A percentile compares a stretch with the other conserved stretches of the same genome.
phyloP scores from a whole-genome alignment of 2,113 vertebrate genomes.

The Forbesichthys papilliferus region DNA sequence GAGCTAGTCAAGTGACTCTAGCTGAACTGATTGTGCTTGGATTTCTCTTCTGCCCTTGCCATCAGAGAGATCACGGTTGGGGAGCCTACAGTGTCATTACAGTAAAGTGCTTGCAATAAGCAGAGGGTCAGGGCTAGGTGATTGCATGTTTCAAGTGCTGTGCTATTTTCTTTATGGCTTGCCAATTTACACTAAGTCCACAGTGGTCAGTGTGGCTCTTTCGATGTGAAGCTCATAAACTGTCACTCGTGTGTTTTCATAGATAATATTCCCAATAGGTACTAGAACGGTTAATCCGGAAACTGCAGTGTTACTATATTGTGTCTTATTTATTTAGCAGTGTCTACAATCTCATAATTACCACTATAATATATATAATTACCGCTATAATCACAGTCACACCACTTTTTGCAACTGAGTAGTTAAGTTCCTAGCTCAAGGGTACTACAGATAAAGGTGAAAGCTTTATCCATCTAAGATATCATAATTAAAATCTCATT shows the following conservation, averaged over 20 bases:
- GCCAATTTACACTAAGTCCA: not conserved
- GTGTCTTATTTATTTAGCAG: too few species aligned
- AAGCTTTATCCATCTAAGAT: too few species aligned
- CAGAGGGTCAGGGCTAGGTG: conserved; percentile 43
- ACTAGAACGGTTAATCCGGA: too few species aligned
- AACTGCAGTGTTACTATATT: too few species aligned
- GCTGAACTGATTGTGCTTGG: conserved; percentile 51
- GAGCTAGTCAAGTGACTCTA: conserved; percentile 47
- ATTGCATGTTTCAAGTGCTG: not conserved
- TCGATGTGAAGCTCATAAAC: not conserved
- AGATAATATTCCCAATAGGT: not conserved
- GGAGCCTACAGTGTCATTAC: conserved; percentile 36
- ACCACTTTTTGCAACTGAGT: too few species aligned
- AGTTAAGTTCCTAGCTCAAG: not conserved
- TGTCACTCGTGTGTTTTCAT: not conserved
- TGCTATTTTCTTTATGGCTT: conserved; percentile 13
- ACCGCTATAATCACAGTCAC: too few species aligned
- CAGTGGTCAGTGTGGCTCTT: not conserved
- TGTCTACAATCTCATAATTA: too few species aligned
- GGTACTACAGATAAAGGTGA: not conserved
- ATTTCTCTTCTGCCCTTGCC: conserved; percentile 48
- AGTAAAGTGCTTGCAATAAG: conserved; percentile 38
- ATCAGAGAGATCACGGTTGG: conserved; percentile 49
- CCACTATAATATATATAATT: too few species aligned
- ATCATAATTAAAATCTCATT: too few species aligned